Base-by-base conservation (phyloP, 1,140 invertebrate species). In the Homarus americanus region DNA sequence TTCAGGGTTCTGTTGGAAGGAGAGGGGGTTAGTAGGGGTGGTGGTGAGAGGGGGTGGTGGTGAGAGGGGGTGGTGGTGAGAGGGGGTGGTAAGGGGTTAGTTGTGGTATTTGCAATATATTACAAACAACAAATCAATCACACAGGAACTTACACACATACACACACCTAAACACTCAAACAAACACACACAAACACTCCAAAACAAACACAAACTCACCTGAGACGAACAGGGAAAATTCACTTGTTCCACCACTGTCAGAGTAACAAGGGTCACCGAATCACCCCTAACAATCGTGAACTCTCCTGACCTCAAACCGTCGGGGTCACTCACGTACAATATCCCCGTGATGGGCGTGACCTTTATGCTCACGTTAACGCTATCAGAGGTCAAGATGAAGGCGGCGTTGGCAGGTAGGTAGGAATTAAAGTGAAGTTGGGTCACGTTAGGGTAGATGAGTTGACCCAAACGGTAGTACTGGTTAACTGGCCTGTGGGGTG, bases 271-370 rank as follows among this genome's bases (percentile, higher is more conserved):
- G 34, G 69, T 83, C 32, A 41, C 69, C 24, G 28, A 15, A 9
- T 58, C 36, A 9, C 78, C 87, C 0, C 87, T 5, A 40, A 24
- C n/a, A 4, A 89, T 49, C 15, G 80, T 32, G 1, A 89, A 20
- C 32, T 82, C 41, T 24, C 78, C 87, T 3, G 20, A 40, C 80
- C 24, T 75, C 80, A 89, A 28, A 32, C 69, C 58, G 12, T 9
- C 15, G 12, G 76, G 86, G 58, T 88, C 76, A 9, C 4, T 17
- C 58, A 88, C 86, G 49, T 88, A 88, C 32, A 88, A 63, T 58
- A 88, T 82, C 38, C 86, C 86, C 1, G 58, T 88, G 53, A 69
- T 41, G 36, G 49, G 49, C 32, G 86, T 88, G 24, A 88, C 78
- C 12, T 58, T 58, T 1, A 88, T 58, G n/a, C 86, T 78, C 76